These are phyloP conservation scores for Synanthedon tipuliformis DNA, from an alignment of 2,888 invertebrate species.

Conservation along the genomic window DNA sequence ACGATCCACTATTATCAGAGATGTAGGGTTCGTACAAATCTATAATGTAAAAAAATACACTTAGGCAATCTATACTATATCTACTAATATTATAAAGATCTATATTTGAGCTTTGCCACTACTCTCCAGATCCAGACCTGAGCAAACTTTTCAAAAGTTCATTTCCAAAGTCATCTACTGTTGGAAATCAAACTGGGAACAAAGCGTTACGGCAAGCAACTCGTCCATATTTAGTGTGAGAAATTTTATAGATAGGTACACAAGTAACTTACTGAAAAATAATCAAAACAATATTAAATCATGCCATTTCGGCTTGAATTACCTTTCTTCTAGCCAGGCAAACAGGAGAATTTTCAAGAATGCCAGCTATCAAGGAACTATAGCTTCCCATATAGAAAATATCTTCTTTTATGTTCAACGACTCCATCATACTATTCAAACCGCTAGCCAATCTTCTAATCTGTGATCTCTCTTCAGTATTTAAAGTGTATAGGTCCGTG, in stretches of 20 bases:
- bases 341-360: conserved; percentile 69
- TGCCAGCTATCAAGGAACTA: conserved; percentile 71
- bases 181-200: no score
- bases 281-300: neutral
- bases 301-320: conserved; percentile 2
- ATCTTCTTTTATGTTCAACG: conserved; percentile 74
- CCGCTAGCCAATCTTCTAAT: conserved; percentile 59
- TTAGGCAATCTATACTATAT: no score
- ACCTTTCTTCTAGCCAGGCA: conserved; percentile 69
- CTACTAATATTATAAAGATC: no score
- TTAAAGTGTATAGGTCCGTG: conserved; percentile 46
- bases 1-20: conserved; percentile 73
- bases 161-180: no score
- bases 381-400: conserved; percentile 74
- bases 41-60: conserved; percentile 19
- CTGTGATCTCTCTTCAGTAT: conserved; percentile 41
- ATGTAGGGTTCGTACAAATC: conserved; percentile 57
- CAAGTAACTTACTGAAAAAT: neutral
- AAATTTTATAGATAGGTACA: neutral
- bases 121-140: no score
- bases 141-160: no score
- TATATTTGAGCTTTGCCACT: no score
- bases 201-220: neutral
- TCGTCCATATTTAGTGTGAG: no score
- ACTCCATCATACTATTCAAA: conserved; percentile 65